Evolutionary conservation across 2,888 invertebrate species (phyloP).

Genomic region (Aspidiotus destructor): DNA sequence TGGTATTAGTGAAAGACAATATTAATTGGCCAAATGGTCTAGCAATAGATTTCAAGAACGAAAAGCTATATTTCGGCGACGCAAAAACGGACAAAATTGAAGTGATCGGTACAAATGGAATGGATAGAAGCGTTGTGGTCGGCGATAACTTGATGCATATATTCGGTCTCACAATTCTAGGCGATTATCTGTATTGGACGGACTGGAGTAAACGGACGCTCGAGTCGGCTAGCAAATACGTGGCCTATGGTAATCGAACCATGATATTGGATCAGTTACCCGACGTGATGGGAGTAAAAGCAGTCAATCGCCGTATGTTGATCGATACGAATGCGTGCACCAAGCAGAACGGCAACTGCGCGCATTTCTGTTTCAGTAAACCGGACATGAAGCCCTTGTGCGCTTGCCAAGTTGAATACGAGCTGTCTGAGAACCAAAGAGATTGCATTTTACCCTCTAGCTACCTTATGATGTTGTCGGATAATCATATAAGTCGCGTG

Average conservation of each 20-base stretch:
- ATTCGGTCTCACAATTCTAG: slow-evolving; percentile 76
- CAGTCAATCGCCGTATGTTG: slow-evolving; percentile 49
- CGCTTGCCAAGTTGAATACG: slow-evolving; percentile 75
- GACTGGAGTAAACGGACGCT: slow-evolving; percentile 89
- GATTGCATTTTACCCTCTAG: slow-evolving; percentile 80
- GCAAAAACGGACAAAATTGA: slow-evolving; percentile 84
- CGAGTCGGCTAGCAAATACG: slow-evolving; percentile 71
- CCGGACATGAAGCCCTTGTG: slow-evolving; percentile 63
- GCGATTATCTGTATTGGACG: slow-evolving; percentile 88
- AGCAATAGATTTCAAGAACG: slow-evolving; percentile 53
- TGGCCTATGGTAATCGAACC: slow-evolving; percentile 51
- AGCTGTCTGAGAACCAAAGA: slow-evolving; percentile 62
- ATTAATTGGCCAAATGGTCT: slow-evolving; percentile 83
- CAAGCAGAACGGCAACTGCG: slow-evolving; percentile 73
- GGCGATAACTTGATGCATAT: slow-evolving; percentile 76
- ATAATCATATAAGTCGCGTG: slow-evolving; percentile 73
- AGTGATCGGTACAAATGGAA: slow-evolving; percentile 72
- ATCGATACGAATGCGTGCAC: slow-evolving; percentile 65
- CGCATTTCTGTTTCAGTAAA: slow-evolving; percentile 77
- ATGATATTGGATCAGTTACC: slow-evolving; percentile 70
- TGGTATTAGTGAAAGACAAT: slow-evolving; percentile 54
- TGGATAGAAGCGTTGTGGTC: slow-evolving; percentile 64
- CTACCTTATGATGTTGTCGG: slow-evolving; percentile 73
- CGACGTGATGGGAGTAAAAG: slow-evolving; percentile 88
- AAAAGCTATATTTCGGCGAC: slow-evolving; percentile 80